Base-by-base conservation (phyloP, 2,888 invertebrate species). In the Parascotia fuliginaria region DNA sequence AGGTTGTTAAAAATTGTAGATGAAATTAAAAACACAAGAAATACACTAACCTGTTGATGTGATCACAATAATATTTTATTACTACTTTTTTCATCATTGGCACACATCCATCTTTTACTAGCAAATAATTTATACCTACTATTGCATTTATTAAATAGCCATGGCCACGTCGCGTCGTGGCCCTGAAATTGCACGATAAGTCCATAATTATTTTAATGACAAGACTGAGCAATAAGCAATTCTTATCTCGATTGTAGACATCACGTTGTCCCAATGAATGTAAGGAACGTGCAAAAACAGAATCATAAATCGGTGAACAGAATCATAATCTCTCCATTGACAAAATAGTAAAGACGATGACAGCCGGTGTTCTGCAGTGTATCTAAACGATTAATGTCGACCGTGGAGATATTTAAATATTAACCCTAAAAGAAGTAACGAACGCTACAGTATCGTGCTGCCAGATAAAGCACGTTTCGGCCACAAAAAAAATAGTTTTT, bases 101-200 rank as follows among this genome's bases (percentile, higher is more conserved):
- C 3, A 19, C 2, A 19, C 2, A 19, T 19, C 7, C 3, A 24
- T 3, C 24, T 24, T 7, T n/a, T 11, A 28, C 3, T 3, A 28
- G 1, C 28, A 28, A 2, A 28, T 28, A 28, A 28, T 11, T 28
- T 28, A 31, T 31, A 13, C 13, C 2, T 29, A 11, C 5, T 31
- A 13, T 4, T n/a, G n/a, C 9, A 9, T 29, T 11, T 29, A 29
- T 4, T 29, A 31, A 31, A 14, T 31, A 31, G 14, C 38, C 43
- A 40, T 41, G 5, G 39, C 13, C 39, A 41, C 15, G 12, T 16
- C 9, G 19, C 15, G 12, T 16, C 9, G 19, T 16, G 31, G 39
- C 67, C 58, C 66, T 62, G 67, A 45, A 62, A 49, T 12, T 49
- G 34, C 36, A 29, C 42, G 58, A 56, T 66, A 57, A 49, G 47